Evolutionary conservation across 1,140 invertebrate genomes (phyloP).

Genomic region (Euura saliciscinereae): DNA sequence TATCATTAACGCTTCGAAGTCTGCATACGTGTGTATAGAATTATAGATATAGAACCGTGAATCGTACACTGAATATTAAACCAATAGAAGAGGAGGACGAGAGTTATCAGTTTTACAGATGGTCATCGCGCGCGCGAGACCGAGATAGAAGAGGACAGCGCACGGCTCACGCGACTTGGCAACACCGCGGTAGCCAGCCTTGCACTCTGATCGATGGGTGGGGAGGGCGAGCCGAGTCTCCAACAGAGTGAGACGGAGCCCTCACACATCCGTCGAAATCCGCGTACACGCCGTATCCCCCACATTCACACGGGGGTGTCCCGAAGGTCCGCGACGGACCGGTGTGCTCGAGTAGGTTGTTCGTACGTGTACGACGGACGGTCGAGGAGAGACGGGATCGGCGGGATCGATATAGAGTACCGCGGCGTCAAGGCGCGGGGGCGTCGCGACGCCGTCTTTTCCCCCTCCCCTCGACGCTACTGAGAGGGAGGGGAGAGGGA

Average conservation of each 20-base stretch:
- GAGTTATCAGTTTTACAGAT: constrained; percentile 9
- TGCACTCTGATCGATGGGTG: constrained; percentile 11
- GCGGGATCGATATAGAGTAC: constrained; percentile 4
- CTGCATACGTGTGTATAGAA: background rate
- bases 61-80: constrained; percentile 41
- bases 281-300: background rate
- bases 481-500: constrained; percentile 20
- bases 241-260: background rate
- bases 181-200: constrained; percentile 35
- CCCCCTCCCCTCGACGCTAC: background rate
- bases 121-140: constrained; percentile 7
- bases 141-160: constrained; percentile 8
- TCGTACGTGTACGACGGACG: background rate
- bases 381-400: background rate
- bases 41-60: too few relatives aligned
- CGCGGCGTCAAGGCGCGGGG: constrained; percentile 26
- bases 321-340: constrained; percentile 3
- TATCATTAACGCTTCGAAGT: background rate
- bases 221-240: constrained; percentile 23
- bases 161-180: constrained; percentile 38
- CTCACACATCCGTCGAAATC: background rate
- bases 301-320: constrained; percentile 8
- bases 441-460: constrained; percentile 18
- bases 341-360: constrained; percentile 14
- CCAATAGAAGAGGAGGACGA: constrained; percentile 36